Evolutionary conservation across 2,113 vertebrate genomes (phyloP).

Genomic region (Lagopus muta): DNA sequence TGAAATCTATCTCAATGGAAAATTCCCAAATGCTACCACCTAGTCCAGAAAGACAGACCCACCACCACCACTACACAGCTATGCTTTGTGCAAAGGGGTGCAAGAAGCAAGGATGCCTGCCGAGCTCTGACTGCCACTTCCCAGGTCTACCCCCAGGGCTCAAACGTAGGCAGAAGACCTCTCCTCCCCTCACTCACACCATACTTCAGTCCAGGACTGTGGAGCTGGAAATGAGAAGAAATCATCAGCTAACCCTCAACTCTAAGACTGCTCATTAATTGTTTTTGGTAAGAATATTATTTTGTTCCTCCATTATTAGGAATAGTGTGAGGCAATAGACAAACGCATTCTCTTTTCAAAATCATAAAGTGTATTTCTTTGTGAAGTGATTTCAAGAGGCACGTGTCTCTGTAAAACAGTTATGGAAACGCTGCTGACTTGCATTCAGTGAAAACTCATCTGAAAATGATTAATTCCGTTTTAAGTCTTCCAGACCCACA

Average conservation of each 20-base stretch:
- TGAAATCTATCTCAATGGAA: not conserved
- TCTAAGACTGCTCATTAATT: not conserved
- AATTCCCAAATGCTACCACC: not conserved
- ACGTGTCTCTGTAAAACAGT: slow-evolving; percentile 32
- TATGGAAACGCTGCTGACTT: slow-evolving; percentile 46
- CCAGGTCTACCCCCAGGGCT: not conserved
- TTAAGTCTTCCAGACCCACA: slow-evolving; percentile 50
- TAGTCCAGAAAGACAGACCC: not conserved
- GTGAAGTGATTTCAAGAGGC: slow-evolving; percentile 60
- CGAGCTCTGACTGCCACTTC: not conserved
- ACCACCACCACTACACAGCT: rapidly evolving
- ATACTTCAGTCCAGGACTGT: not conserved
- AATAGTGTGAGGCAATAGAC: not conserved
- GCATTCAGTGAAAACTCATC: slow-evolving; percentile 19
- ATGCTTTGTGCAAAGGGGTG: not conserved
- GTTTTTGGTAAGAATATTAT: not conserved
- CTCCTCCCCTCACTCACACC: not conserved
- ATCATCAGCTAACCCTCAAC: not conserved
- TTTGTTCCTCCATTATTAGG: not conserved
- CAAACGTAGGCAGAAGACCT: not conserved
- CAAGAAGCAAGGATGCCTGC: not conserved
- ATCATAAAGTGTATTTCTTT: not conserved
- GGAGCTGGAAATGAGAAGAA: not conserved
- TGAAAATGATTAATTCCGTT: slow-evolving; percentile 42
- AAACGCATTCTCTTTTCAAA: not conserved